Evolutionary conservation across 2,797 vertebrate genomes (phyloP).

Genomic region (Mareca strepera): DNA sequence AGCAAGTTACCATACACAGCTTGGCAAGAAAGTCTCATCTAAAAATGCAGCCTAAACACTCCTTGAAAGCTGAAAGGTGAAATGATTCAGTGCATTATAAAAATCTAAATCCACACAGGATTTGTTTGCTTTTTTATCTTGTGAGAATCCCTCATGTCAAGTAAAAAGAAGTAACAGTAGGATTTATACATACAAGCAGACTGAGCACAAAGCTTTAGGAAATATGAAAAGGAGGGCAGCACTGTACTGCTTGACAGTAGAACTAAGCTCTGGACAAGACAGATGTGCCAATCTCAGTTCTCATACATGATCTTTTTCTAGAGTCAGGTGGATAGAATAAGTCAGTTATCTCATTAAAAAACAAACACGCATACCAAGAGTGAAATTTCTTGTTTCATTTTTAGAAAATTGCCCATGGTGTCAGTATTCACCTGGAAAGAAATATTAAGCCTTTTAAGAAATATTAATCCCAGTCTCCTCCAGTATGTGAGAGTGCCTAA

Average conservation of each 20-base stretch:
- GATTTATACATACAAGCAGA: background rate
- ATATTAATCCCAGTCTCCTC: background rate
- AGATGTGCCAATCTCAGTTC: background rate
- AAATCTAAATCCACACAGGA: background rate
- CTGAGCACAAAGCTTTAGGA: background rate
- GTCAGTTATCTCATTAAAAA: background rate
- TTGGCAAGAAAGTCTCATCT: background rate
- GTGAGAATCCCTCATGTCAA: background rate
- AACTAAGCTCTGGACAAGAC: background rate
- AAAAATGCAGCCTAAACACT: background rate
- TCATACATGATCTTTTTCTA: background rate
- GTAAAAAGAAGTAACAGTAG: background rate
- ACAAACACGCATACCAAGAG: background rate
- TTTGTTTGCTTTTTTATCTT: background rate
- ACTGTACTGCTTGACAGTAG: background rate
- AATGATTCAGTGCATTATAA: background rate
- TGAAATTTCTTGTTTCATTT: background rate
- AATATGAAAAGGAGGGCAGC: background rate
- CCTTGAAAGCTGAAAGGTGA: background rate
- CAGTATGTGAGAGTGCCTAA: background rate
- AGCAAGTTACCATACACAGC: background rate
- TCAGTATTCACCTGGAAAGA: background rate
- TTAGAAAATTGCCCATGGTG: background rate
- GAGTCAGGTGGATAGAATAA: background rate
- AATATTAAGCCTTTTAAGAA: background rate